Evolutionary conservation across 2,888 invertebrate genomes (phyloP), one percentile per base, ranked within the genome.

Genomic region (Odontomyia ornata): DNA sequence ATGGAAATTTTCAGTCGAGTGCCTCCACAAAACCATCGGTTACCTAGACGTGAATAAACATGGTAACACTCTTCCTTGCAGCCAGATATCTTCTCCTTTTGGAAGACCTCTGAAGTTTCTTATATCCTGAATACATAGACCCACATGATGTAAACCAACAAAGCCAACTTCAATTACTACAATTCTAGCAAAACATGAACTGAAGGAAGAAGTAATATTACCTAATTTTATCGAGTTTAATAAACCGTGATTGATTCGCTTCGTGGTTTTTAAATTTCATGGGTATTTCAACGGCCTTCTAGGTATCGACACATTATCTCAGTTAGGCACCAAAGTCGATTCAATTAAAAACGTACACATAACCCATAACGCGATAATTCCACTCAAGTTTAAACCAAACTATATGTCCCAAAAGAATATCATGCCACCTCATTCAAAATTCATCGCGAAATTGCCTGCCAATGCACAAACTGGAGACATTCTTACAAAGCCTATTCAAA

Each of bases 31-130:
- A 77, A 64, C 76, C 75, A 77, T 77, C 18, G 80, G 81, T 28
- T 79, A 79, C 72, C n/a, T 80, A 76, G 80, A 79, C n/a, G 30
- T 79, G 13, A 79, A 79, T 47, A 77, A 73, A 25, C 73, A 79
- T n/a, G 75, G 76, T 1, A 69, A 73, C n/a, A 72, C 43, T 13
- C 71, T 78, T 23, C 78, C 75, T 11, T 78, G 78, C 30, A 78
- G 78, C 4, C n/a, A 78, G 13, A 78, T 79, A 46, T 75, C 76
- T 13, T 78, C 79, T 15, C 78, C 79, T 11, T 79, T 78, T 23
- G 78, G 77, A 21, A 23, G 75, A 60, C 75, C 78, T 11, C 60
- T 78, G 2, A 79, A 76, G 47, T 78, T 80, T 75, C 27, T 80
- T 2, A 69, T 69, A 69, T 15, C 69, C 69, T 13, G 69, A 69